A percentile compares a stretch with the other conserved stretches of the same genome.
phyloP scores from a whole-genome alignment of 2,888 invertebrate species.

The Eugnorisma glareosa region DNA sequence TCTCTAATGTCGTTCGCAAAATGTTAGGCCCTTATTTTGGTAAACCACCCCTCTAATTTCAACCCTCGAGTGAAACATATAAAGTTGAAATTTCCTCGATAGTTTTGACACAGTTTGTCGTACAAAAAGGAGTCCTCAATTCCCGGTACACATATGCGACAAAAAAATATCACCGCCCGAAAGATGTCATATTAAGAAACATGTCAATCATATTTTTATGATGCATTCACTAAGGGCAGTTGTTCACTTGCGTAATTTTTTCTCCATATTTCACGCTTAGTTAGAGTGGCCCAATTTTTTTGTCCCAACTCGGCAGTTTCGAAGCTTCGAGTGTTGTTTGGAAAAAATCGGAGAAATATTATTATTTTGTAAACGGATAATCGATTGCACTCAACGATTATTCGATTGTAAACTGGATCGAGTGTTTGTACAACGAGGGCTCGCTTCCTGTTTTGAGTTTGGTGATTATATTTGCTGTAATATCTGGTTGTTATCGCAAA shows the following conservation, averaged over 20 bases:
- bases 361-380: slow-evolving; percentile 64
- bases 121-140: slow-evolving; percentile 55
- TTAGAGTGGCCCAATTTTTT: slow-evolving; percentile 83
- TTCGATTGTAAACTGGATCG: slow-evolving; percentile 74
- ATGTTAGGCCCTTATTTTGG: slow-evolving; percentile 71
- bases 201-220: slow-evolving; percentile 91
- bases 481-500: slow-evolving; percentile 63
- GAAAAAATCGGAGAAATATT: slow-evolving; percentile 76
- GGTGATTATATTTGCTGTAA: slow-evolving; percentile 69
- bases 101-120: slow-evolving; percentile 33
- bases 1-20: slow-evolving; percentile 80
- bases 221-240: slow-evolving; percentile 84
- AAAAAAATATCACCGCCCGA: slow-evolving; percentile 90
- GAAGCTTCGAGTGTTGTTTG: slow-evolving; percentile 77
- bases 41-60: slow-evolving; percentile 31
- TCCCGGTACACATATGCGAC: slow-evolving; percentile 82
- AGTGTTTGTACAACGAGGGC: slow-evolving; percentile 77
- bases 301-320: slow-evolving; percentile 74
- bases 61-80: fast-evolving
- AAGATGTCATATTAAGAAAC: slow-evolving; percentile 91
- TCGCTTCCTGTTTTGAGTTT: slow-evolving; percentile 81
- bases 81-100: slow-evolving; percentile 35
- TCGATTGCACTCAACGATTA: slow-evolving; percentile 72
- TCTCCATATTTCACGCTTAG: slow-evolving; percentile 88
- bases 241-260: slow-evolving; percentile 89